Base-by-base conservation (phyloP, 2,113 vertebrate species). In the Triplophysa rosa region DNA sequence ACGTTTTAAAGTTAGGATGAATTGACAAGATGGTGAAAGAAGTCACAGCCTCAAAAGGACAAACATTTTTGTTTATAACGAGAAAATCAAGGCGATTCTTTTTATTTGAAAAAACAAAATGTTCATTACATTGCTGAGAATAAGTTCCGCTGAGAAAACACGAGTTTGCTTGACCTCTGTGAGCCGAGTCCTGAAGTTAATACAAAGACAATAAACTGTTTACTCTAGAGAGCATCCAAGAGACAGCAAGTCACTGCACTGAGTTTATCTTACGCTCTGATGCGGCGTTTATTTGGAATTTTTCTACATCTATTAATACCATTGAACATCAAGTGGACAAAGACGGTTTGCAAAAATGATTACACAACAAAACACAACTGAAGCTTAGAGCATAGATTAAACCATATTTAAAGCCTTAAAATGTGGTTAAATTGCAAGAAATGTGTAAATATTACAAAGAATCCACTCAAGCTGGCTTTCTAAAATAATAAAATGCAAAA, bases 181-280 rank as follows among this genome's bases (percentile, higher is more conserved):
- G 70, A 59, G 33, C 54, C 58, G 61, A 33, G 68, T 54, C 26
- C 71, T 45, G 14, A 74, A 75, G 40, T 8, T 29, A 49, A 63
- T 29, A 26, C 21, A 63, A 75, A 12, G 40, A 63, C 70, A 73
- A 73, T 61, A 73, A 72, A 73, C 40, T n/a, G 23, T 75, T 75
- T 8, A 29, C 59, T 13, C 59, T 10, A 26, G 14, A 42, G 40
- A 74, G 61, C 21, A 47, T 47, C 59, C 37, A 73, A 61, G 1
- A 12, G 12, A 61, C 16, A 24, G 12, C 14, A 63, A 24, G 26
- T 33, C 49, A 56, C 1, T 56, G 17, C 16, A 56, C 7, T 9
- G 8, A 21, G 29, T 45, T 33, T 61, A 14, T 49, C 59, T 13
- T 49, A 62, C 2, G 45, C 23, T 4, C 14, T 19, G 23, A 40